Percentiles rank a stretch among this genome's conserved stretches.
phyloP scores from a whole-genome alignment of 2,113 vertebrate genomes.

The Istiophorus platypterus region DNA sequence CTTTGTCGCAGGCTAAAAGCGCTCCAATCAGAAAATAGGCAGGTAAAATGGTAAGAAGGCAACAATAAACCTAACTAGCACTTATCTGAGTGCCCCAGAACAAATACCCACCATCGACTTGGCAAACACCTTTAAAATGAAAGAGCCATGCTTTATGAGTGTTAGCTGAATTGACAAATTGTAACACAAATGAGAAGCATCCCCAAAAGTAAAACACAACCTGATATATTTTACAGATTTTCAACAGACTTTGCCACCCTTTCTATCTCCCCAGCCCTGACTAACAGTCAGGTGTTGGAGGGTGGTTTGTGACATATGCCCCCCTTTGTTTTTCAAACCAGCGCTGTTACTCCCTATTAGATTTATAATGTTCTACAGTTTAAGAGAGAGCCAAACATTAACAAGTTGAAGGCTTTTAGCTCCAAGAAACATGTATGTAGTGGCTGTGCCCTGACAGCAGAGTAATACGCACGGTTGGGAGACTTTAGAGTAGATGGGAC shows the following conservation, averaged over 20 bases:
- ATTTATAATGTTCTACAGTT: conserved; percentile 71
- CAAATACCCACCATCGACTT: conserved; percentile 63
- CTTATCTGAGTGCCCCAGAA: conserved; percentile 30
- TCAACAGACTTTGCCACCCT: conserved; percentile 36
- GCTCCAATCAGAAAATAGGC: conserved; percentile 38
- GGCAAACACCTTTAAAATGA: conserved; percentile 58
- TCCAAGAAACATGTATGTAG: conserved; percentile 30
- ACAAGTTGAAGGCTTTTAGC: conserved; percentile 67
- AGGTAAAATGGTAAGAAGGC: conserved; percentile 31
- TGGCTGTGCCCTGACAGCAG: conserved; percentile 61
- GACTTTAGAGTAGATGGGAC: conserved; percentile 67
- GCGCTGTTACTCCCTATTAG: conserved; percentile 65
- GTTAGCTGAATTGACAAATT: conserved; percentile 79
- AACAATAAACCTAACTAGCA: conserved; percentile 24
- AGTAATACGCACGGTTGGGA: conserved; percentile 76
- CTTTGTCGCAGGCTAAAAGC: conserved; percentile 47
- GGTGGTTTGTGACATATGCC: conserved; percentile 22
- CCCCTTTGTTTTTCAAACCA: conserved; percentile 25
- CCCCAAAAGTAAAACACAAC: conserved; percentile 57
- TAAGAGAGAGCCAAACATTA: conserved; percentile 70
- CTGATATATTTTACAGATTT: conserved; percentile 49
- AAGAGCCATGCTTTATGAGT: conserved; percentile 61
- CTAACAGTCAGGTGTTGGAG: conserved; percentile 3
- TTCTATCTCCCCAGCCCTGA: conserved; percentile 10
- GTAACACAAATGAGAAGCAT: conserved; percentile 66